These are phyloP conservation scores for Ariopsis seemanni DNA, from an alignment of 2,113 vertebrate genomes.

Conservation along the genomic window DNA sequence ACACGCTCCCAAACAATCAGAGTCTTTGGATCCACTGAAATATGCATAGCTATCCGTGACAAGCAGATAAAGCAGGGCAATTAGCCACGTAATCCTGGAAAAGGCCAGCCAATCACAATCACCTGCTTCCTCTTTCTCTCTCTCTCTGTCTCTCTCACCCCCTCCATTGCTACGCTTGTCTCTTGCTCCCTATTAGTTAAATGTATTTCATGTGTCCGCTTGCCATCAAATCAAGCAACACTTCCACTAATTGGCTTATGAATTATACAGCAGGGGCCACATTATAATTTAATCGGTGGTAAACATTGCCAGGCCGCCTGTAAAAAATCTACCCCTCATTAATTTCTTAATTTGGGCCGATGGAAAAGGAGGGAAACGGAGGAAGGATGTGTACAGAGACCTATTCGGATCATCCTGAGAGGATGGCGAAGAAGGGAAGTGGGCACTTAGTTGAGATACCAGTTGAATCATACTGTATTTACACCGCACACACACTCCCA, in stretches of 20 bases:
- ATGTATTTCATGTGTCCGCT: slow-evolving; percentile 88
- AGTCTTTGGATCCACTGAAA: slow-evolving; percentile 88
- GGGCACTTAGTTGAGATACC: slow-evolving; percentile 21
- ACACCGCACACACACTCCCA: background rate
- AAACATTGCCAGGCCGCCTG: slow-evolving; percentile 84
- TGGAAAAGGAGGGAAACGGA: slow-evolving; percentile 45
- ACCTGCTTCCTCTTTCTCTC: slow-evolving; percentile 62
- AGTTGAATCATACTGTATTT: slow-evolving; percentile 20
- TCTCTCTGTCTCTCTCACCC: slow-evolving; percentile 58
- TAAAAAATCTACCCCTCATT: slow-evolving; percentile 84
- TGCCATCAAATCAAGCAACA: slow-evolving; percentile 94
- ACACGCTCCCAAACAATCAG: slow-evolving; percentile 79
- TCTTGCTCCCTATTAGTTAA: slow-evolving; percentile 77
- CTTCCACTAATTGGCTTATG: slow-evolving; percentile 93
- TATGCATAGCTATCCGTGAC: slow-evolving; percentile 88
- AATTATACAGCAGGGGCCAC: slow-evolving; percentile 85
- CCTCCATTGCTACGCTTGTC: background rate
- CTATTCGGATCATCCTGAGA: slow-evolving; percentile 71
- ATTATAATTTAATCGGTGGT: slow-evolving; percentile 93
- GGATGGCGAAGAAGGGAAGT: slow-evolving; percentile 46
- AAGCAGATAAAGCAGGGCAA: slow-evolving; percentile 84
- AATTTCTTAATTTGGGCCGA: slow-evolving; percentile 84
- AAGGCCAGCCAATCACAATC: slow-evolving; percentile 61
- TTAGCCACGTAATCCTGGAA: slow-evolving; percentile 85
- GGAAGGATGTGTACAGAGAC: slow-evolving; percentile 68